Evolutionary conservation across 2,888 invertebrate genomes (phyloP).

Genomic region (Xylota sylvarum): DNA sequence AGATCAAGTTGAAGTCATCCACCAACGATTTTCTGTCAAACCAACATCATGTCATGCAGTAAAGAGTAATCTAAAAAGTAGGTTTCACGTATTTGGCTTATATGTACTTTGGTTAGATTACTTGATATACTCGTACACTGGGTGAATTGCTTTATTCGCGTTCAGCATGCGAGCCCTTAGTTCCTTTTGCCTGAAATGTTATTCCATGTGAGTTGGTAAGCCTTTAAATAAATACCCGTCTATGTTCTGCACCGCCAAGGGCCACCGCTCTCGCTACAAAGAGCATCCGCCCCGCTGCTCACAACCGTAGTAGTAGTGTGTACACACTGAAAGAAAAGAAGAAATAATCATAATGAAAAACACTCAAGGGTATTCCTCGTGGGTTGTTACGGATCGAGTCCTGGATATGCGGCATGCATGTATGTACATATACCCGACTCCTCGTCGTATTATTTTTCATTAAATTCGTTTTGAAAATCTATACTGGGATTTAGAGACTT

Average conservation of each 20-base stretch:
- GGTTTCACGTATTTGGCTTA: conserved; percentile 12
- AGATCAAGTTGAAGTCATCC: conserved; percentile 24
- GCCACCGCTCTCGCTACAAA: conserved; percentile 17
- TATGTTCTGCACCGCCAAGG: conserved; percentile 44
- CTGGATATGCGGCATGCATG: conserved; percentile 52
- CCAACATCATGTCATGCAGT: conserved; percentile 8
- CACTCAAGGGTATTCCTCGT: conserved; percentile 74
- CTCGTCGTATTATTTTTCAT: conserved; percentile 75
- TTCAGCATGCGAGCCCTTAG: neutral
- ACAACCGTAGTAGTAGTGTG: neutral
- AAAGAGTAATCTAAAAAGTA: neutral
- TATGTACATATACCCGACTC: conserved; percentile 37
- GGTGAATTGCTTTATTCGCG: neutral
- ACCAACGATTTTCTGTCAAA: conserved; percentile 14
- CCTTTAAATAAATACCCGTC: conserved; percentile 56
- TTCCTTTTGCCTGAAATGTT: conserved; percentile 24
- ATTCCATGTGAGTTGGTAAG: conserved; percentile 54
- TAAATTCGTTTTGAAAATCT: conserved; percentile 76
- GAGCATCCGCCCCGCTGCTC: neutral
- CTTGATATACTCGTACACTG: conserved; percentile 4
- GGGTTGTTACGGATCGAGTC: conserved; percentile 61
- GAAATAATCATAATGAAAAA: conserved; percentile 78
- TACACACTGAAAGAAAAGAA: conserved; percentile 52
- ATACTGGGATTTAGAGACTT: conserved; percentile 76
- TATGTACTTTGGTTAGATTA: conserved; percentile 8